phyloP scores from a whole-genome alignment of 2,797 vertebrate genomes.

The Lutjanus argentimaculatus region DNA sequence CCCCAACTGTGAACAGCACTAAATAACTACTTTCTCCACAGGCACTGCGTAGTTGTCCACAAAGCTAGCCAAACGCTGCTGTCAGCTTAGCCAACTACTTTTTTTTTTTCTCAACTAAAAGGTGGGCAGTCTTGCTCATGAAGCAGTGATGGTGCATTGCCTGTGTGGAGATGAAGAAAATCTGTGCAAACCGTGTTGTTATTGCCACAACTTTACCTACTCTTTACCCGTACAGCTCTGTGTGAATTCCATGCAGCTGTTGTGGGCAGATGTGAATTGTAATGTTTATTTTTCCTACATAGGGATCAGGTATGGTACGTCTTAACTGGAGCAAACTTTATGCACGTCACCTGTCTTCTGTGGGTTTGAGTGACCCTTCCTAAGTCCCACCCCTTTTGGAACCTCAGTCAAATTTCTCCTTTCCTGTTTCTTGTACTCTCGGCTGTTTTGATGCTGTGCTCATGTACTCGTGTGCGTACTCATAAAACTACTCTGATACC shows the following conservation, averaged over 20 bases:
- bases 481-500: too few species aligned
- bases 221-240: conserved; percentile 51
- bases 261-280: conserved; percentile 75
- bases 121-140: conserved; percentile 50
- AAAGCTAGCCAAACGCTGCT: conserved; percentile 73
- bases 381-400: too few species aligned
- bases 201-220: conserved; percentile 56
- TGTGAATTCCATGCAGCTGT: conserved; percentile 49
- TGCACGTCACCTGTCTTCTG: conserved; percentile 77
- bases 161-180: conserved; percentile 61
- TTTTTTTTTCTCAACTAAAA: conserved; percentile 24
- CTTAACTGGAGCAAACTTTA: conserved; percentile 80
- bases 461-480: too few species aligned
- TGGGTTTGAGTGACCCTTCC: conserved; percentile 43
- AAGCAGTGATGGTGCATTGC: conserved; percentile 60
- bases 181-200: conserved; percentile 65
- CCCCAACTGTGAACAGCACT: conserved; percentile 83
- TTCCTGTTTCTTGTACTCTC: too few species aligned
- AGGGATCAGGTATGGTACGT: conserved; percentile 80
- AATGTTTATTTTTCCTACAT: conserved; percentile 55
- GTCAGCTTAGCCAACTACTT: conserved; percentile 72
- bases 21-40: conserved; percentile 73
- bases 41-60: conserved; percentile 71
- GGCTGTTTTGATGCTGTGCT: too few species aligned
- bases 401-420: too few species aligned